Base-by-base conservation (phyloP, 2,888 invertebrate species). In the Chydorus sphaericus region DNA sequence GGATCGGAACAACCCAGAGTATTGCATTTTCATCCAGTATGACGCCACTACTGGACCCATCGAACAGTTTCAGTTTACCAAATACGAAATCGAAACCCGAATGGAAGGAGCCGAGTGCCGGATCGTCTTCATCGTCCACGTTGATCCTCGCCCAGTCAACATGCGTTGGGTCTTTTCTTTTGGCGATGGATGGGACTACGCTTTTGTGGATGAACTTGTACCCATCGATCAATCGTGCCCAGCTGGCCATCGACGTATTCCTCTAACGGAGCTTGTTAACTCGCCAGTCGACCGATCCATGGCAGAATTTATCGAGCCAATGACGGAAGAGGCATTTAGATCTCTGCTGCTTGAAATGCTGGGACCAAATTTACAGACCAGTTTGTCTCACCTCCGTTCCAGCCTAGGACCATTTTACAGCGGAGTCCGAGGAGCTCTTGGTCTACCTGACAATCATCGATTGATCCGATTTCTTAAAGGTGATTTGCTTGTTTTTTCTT, bases 91-190 rank as follows among this genome's bases (percentile, higher is more conserved):
- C 11, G 52, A 52, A 10, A 16, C 20, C 6, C 31, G 52, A 11
- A 36, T 52, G 20, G 23, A 36, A 23, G 23, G 20, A 14, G 23
- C 36, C 1, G 14, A 7, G 33, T 26, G 33, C 37, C 31, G 36
- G 3, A 37, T 52, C 8, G 6, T 52, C 18, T 52, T 52, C 52
- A n/a, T 52, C 6, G 52, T 52, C 10, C 52, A 52, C 37, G 52
- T 52, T 11, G 52, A 52, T 36, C 52, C 52, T 11, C 52, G 52
- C 8, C 52, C 52, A 1, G 33, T 36, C 18, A 52, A 36, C 37
- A 52, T 52, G 33, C 31, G 36, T 37, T 52, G 52, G 52, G 52
- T 52, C 20, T 52, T 52, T 36, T 52, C 52, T 10, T 52, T 52
- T 11, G 52, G 52, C n/a, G 52, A 52, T n/a, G 36, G 52, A 5